phyloP scores from a whole-genome alignment of 2,113 vertebrate genomes.

The Platichthys flesus region DNA sequence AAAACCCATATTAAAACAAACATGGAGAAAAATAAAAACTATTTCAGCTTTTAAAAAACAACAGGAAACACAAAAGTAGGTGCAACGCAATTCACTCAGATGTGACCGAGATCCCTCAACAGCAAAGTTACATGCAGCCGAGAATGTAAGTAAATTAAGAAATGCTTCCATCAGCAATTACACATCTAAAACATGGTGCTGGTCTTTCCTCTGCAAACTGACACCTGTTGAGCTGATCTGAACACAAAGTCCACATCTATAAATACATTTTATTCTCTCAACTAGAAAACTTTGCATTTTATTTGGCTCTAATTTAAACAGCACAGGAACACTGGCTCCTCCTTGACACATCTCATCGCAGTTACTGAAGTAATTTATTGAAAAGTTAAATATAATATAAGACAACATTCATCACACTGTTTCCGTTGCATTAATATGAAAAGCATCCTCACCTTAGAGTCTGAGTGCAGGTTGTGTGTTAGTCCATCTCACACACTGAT shows the following conservation, averaged over 20 bases:
- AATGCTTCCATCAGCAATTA: neutral
- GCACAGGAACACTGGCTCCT: neutral
- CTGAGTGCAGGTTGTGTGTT: constrained; percentile 32
- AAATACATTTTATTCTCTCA: neutral
- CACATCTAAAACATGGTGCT: no score
- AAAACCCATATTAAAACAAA: no score
- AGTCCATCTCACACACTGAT: constrained; percentile 56
- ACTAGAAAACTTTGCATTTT: neutral
- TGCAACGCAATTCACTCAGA: no score
- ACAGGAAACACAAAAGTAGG: no score
- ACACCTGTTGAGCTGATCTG: neutral
- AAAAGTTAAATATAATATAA: neutral
- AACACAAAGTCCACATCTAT: neutral
- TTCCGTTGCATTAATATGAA: neutral
- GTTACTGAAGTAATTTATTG: neutral
- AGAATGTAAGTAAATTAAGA: neutral
- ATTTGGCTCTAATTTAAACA: neutral
- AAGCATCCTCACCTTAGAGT: constrained; percentile 52
- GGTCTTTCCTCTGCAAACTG: neutral
- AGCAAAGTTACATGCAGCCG: no score
- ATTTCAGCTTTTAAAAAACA: no score
- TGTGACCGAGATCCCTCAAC: no score
- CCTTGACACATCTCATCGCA: neutral
- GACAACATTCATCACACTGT: neutral
- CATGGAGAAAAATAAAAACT: no score